Base-by-base conservation (phyloP, 2,888 invertebrate species). In the Xestia sexstrigata region DNA sequence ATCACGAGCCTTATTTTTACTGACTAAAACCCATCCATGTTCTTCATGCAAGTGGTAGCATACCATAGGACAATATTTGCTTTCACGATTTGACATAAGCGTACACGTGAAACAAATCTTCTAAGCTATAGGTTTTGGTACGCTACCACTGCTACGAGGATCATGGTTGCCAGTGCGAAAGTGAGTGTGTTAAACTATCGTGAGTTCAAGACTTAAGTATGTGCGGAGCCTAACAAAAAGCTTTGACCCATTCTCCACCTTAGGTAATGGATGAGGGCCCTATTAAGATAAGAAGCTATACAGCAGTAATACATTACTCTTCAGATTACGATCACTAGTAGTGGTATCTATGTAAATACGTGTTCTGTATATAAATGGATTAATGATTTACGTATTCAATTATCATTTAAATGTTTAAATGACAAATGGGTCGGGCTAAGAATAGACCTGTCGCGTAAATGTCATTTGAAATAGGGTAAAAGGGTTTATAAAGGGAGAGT, bases 281-380 rank as follows among this genome's bases (percentile, higher is more conserved):
- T 26, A 72, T 20, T 71, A 39, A 69, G 62, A 74, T 83, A 74
- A 52, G 78, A 39, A 68, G 67, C 73, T 68, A 73, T 62, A 35
- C 72, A 71, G 39, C 63, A 71, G 86, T 62, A 78, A 84, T 86
- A 78, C 45, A 84, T 84, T 74, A 82, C 68, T 49, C 9, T 58
- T 23, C 7, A 55, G 84, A 84, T 84, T 55, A 75, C 2, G 47
- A 74, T 83, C 83, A 68, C 70, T 67, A 62, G 55, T 62, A 72
- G 58, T 72, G 66, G 60, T 82, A 78, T 78, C 83, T 86, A 83
- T 83, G 86, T 75, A 67, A 82, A 78, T 82, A 75, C 69, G 73
- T 74, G 77, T 23, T 65, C 74, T 67, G 60, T 49, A 45, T 77
- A 70, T 65, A 78, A 86, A 75, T 78, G 62, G 55, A 66, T 75